Evolutionary conservation across 2,888 invertebrate genomes (phyloP).

Genomic region (Eudasyphora cyanicolor): DNA sequence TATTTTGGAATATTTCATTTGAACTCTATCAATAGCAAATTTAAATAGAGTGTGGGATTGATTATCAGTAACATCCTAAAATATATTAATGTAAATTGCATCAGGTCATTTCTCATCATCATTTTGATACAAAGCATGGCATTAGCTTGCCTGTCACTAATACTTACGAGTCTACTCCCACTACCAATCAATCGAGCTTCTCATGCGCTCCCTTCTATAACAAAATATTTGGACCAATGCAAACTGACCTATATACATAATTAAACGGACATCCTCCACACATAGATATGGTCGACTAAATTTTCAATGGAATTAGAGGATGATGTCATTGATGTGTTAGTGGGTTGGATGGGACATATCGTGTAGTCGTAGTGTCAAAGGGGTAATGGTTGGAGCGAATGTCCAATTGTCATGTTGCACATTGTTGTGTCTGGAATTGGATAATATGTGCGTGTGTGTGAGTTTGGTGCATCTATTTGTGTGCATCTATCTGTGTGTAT

Average conservation of each 20-base stretch:
- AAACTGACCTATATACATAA: not conserved
- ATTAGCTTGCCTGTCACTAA: too few relatives aligned
- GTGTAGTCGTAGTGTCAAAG: not conserved
- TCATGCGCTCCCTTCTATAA: not conserved
- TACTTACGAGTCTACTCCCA: too few relatives aligned
- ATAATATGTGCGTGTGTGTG: not conserved
- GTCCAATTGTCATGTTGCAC: not conserved
- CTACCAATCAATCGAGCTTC: too few relatives aligned
- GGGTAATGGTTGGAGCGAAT: too few relatives aligned
- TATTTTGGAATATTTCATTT: too few relatives aligned
- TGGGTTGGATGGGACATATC: not conserved
- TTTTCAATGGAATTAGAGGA: not conserved
- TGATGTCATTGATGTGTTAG: not conserved
- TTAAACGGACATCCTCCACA: not conserved
- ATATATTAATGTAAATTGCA: too few relatives aligned
- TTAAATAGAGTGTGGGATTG: too few relatives aligned
- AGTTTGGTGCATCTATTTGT: not conserved
- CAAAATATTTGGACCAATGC: not conserved
- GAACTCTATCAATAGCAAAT: too few relatives aligned
- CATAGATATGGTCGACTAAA: not conserved
- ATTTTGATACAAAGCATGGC: too few relatives aligned
- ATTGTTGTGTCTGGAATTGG: not conserved
- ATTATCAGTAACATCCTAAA: not conserved
- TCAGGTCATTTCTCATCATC: too few relatives aligned
- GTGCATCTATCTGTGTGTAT: not conserved